Conservation (phyloP, 2,797 vertebrate genomes). For the Antennarius maculatus region DNA sequence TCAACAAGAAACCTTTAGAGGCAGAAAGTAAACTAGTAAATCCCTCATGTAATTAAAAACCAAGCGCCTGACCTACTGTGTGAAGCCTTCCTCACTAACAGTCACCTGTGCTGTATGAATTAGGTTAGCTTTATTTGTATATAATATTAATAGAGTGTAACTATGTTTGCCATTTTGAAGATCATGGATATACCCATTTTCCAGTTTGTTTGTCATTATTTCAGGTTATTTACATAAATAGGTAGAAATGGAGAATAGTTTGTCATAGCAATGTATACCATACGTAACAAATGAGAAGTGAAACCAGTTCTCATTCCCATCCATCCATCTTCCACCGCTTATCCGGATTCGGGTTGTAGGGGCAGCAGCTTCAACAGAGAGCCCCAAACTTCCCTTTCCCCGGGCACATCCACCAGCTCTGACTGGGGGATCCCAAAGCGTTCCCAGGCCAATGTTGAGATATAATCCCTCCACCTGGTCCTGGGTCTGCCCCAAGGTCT, state of each 20-base stretch:
- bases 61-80: slow-evolving; percentile 69
- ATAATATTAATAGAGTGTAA: slow-evolving; percentile 68
- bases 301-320: slow-evolving; percentile 3
- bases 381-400: too few relatives aligned
- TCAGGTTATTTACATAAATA: slow-evolving; percentile 1
- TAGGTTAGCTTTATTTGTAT: slow-evolving; percentile 74
- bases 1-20: slow-evolving; percentile 56
- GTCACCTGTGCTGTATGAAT: slow-evolving; percentile 82
- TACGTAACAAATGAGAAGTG: too few relatives aligned
- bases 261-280: not conserved
- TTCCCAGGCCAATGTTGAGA: too few relatives aligned
- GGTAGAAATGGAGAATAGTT: not conserved
- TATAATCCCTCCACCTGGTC: too few relatives aligned
- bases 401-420: too few relatives aligned
- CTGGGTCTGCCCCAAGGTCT: too few relatives aligned
- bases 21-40: slow-evolving; percentile 73
- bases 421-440: too few relatives aligned
- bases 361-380: too few relatives aligned
- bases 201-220: slow-evolving; percentile 29
- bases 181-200: slow-evolving; percentile 62
- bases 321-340: too few relatives aligned
- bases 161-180: slow-evolving; percentile 70
- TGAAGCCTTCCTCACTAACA: slow-evolving; percentile 73
- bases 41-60: slow-evolving; percentile 80
- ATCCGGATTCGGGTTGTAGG: too few relatives aligned